Conservation (phyloP, 2,888 invertebrate genomes). For the Drosophila melanosoma region DNA sequence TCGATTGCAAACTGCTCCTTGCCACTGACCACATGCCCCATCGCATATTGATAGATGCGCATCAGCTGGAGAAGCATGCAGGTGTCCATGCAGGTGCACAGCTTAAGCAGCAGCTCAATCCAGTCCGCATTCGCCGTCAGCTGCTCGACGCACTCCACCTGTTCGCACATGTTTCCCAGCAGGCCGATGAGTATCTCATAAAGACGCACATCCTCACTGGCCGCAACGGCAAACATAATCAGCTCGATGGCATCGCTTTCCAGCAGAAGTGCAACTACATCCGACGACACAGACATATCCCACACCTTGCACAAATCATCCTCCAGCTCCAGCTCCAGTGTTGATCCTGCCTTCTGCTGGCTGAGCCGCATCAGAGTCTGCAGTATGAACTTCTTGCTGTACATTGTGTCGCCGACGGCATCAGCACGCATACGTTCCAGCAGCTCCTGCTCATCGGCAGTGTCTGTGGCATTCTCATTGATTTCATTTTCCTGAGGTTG, state of each 20-base stretch:
- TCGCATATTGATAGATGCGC: constrained; percentile 87
- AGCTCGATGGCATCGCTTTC: constrained; percentile 88
- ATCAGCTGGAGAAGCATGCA: constrained; percentile 90
- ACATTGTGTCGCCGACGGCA: constrained; percentile 92
- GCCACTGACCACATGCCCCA: constrained; percentile 85
- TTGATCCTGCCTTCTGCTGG: constrained; percentile 32
- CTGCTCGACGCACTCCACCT: constrained; percentile 87
- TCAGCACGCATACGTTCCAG: constrained; percentile 88
- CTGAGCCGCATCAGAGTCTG: constrained; percentile 88
- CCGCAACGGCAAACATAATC: constrained; percentile 86
- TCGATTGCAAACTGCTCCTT: constrained; percentile 83
- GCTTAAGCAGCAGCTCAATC: constrained; percentile 86
- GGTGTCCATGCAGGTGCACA: constrained; percentile 88
- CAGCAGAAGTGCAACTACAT: constrained; percentile 89
- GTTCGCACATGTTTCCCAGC: constrained; percentile 92
- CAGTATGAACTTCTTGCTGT: constrained; percentile 91
- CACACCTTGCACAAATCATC: constrained; percentile 91
- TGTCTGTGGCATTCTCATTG: constrained; percentile 58
- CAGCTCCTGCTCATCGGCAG: constrained; percentile 69
- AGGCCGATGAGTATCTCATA: constrained; percentile 94
- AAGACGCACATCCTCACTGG: constrained; percentile 88
- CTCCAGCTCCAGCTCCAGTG: constrained; percentile 87
- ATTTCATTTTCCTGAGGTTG: constrained; percentile 47
- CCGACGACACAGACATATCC: constrained; percentile 93
- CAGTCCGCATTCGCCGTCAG: constrained; percentile 87